Evolutionary conservation across 64 coral and sea anemone species (phyloP).

Genomic region (Stichodactyla helianthus): DNA sequence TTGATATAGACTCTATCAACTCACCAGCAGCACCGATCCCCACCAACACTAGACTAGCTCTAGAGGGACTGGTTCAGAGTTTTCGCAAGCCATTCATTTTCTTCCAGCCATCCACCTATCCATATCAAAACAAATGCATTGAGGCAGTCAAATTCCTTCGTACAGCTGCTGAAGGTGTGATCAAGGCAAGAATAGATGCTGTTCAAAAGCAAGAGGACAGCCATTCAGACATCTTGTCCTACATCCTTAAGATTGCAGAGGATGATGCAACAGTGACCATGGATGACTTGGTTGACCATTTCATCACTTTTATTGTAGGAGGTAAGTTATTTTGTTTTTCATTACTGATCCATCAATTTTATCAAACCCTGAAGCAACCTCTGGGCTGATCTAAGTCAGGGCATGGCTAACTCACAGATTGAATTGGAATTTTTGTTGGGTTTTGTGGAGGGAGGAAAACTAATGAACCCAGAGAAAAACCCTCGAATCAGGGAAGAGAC

Average conservation of each 20-base stretch:
- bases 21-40: slow-evolving; percentile 60
- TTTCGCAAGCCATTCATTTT: slow-evolving; percentile 66
- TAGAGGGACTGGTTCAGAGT: slow-evolving; percentile 68
- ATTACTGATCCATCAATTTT: too few relatives aligned
- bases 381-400: too few relatives aligned
- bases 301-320: slow-evolving; percentile 72
- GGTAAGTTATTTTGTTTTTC: slow-evolving; percentile 12
- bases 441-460: too few relatives aligned
- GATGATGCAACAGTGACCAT: slow-evolving; percentile 46
- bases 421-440: too few relatives aligned
- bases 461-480: too few relatives aligned
- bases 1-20: slow-evolving; percentile 62
- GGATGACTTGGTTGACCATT: slow-evolving; percentile 70
- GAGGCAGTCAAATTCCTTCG: slow-evolving; percentile 53
- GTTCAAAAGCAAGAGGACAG: slow-evolving; percentile 26
- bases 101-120: slow-evolving; percentile 57
- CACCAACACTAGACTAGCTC: slow-evolving; percentile 42
- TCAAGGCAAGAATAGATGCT: slow-evolving; percentile 38
- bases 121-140: slow-evolving; percentile 56
- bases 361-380: too few relatives aligned
- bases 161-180: slow-evolving; percentile 48
- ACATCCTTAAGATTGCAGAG: slow-evolving; percentile 35
- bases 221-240: slow-evolving; percentile 39
- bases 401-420: too few relatives aligned
- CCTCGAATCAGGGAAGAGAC: too few relatives aligned